These are phyloP conservation scores for Sinohyriopsis cumingii DNA, from an alignment of 2,888 invertebrate species.

Conservation along the genomic window DNA sequence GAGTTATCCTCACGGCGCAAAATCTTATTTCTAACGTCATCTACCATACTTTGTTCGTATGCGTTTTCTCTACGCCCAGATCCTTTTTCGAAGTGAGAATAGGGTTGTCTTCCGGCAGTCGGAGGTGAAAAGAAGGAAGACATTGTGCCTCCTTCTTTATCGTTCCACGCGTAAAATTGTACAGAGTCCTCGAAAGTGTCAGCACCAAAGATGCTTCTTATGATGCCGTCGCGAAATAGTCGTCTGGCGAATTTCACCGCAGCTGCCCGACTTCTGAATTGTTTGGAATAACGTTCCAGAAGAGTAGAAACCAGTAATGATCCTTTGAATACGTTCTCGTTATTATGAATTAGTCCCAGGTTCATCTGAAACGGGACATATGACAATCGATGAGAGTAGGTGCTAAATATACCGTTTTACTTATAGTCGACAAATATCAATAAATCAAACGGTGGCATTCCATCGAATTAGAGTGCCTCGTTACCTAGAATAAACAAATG, in stretches of 20 bases:
- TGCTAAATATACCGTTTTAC: slow-evolving; percentile 1
- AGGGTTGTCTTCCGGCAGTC: background rate
- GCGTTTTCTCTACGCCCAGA: slow-evolving; percentile 5
- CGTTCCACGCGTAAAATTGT: slow-evolving; percentile 61
- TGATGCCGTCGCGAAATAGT: slow-evolving; percentile 61
- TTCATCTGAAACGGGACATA: slow-evolving; percentile 51
- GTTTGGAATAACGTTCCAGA: slow-evolving; percentile 54
- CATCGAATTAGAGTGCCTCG: too few relatives aligned
- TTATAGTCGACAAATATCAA: too few relatives aligned
- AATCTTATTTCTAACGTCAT: slow-evolving; percentile 12
- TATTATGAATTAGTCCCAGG: slow-evolving; percentile 34
- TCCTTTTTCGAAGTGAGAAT: slow-evolving; percentile 2
- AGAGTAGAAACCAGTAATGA: slow-evolving; percentile 64
- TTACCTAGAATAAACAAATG: too few relatives aligned
- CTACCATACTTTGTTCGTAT: slow-evolving; percentile 4
- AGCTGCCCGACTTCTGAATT: slow-evolving; percentile 53
- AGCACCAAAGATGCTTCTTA: slow-evolving; percentile 59
- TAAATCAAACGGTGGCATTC: too few relatives aligned
- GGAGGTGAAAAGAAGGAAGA: slow-evolving; percentile 32
- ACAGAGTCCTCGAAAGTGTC: slow-evolving; percentile 64
- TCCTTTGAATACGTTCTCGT: slow-evolving; percentile 62
- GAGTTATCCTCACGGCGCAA: slow-evolving; percentile 6
- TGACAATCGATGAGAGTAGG: background rate
- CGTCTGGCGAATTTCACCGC: slow-evolving; percentile 60
- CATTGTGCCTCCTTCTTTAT: slow-evolving; percentile 45